Evolutionary conservation across 2,888 invertebrate genomes (phyloP).

Genomic region (Clusia tigrina): DNA sequence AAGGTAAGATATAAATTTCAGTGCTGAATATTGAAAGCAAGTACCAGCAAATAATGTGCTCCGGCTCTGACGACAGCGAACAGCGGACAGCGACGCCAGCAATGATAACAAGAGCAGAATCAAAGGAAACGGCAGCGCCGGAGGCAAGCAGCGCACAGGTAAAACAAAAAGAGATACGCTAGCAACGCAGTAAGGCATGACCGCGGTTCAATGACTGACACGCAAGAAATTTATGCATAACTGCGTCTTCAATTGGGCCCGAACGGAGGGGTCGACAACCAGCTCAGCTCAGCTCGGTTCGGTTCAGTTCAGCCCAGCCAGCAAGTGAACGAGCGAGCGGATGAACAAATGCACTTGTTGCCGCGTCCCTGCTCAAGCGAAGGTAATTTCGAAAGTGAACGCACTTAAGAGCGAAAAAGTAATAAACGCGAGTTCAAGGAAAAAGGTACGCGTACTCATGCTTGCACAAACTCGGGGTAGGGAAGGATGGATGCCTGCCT

Average conservation of each 20-base stretch:
- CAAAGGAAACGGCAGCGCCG: no score
- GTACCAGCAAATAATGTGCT: not conserved
- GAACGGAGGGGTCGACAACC: not conserved
- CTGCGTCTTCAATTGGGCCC: slow-evolving; percentile 50
- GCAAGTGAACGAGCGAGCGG: not conserved
- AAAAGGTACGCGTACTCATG: not conserved
- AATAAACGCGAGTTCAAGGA: not conserved
- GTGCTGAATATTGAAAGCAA: not conserved
- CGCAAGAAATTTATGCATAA: slow-evolving; percentile 38
- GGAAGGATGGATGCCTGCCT: no score
- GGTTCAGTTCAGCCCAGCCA: no score
- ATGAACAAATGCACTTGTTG: slow-evolving; percentile 15
- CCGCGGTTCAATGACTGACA: slow-evolving; percentile 8
- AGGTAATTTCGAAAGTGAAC: not conserved
- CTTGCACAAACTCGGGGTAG: slow-evolving; percentile 31
- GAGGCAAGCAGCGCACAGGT: not conserved
- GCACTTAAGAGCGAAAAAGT: no score
- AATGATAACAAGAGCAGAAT: not conserved
- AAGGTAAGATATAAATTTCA: not conserved
- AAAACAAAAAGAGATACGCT: not conserved
- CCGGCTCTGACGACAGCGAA: not conserved
- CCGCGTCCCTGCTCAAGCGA: not conserved
- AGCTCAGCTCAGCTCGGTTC: no score
- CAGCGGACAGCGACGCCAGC: not conserved
- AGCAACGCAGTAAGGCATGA: not conserved